Base-by-base conservation (phyloP, 2,888 invertebrate genomes). In the Heliothis peltigera region DNA sequence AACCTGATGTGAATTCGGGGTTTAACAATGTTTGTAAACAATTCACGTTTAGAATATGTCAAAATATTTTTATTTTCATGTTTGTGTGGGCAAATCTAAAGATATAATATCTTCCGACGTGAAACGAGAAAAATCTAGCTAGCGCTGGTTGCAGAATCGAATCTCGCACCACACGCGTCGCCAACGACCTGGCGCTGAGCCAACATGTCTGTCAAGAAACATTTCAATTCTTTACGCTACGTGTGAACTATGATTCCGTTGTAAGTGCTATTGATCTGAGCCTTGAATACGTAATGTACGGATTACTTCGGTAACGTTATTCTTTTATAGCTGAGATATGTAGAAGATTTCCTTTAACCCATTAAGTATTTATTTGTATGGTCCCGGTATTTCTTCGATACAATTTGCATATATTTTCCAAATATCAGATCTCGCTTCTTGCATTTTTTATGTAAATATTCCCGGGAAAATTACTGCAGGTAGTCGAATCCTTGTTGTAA, bases 181-280 rank as follows among this genome's bases (percentile, higher is more conserved):
- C 79, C 70, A 81, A 80, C 81, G 67, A 77, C 70, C 65, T 87
- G 87, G 87, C 82, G 51, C 51, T 58, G 22, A 43, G 85, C 87
- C 87, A 87, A 79, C 75, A 77, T 62, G 79, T 79, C 81, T 79
- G 79, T 86, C 86, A 83, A 79, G 74, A 67, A 75, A 80, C 77
- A 71, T 79, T 76, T 77, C 81, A 81, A 82, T 81, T 80, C 70
- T 82, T 82, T 81, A 72, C 78, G 64, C 51, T 77, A 64, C 68
- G 59, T 66, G 64, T 55, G 61, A 71, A 55, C 55, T 66, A 72
- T 61, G 61, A 67, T 70, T 61, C 56, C 56, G 19, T 47, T 53
- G 67, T 70, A 70, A 70, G 64, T 47, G 51, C 64, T 69, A 57
- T 56, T 70, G 64, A 68, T 64, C 64, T 52, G 43, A 56, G 42